Evolutionary conservation across 2,888 invertebrate genomes (phyloP).

Genomic region (Erebia aethiops): DNA sequence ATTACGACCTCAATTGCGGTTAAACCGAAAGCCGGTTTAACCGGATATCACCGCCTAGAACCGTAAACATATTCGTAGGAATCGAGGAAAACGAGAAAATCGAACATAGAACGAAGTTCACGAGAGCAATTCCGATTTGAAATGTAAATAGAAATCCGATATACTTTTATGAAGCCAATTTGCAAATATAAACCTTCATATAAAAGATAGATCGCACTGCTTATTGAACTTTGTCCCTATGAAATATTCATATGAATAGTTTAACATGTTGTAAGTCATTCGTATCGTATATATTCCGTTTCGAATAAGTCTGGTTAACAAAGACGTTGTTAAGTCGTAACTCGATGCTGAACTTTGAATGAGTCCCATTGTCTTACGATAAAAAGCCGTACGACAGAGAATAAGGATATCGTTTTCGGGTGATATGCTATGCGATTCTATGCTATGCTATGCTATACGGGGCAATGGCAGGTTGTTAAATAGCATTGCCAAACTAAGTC

Average conservation of each 20-base stretch:
- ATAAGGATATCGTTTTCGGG: too few relatives aligned
- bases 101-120: too few relatives aligned
- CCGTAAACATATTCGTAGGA: conserved; percentile 3
- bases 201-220: conserved; percentile 6
- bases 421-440: too few relatives aligned
- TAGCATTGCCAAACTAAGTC: too few relatives aligned
- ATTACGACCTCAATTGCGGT: neutral
- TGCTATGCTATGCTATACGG: too few relatives aligned
- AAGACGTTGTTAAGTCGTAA: too few relatives aligned
- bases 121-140: conserved; percentile 12
- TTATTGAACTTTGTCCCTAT: conserved; percentile 13
- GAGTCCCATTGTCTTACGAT: too few relatives aligned
- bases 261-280: neutral
- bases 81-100: neutral
- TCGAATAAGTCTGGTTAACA: neutral
- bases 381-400: too few relatives aligned
- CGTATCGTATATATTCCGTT: neutral
- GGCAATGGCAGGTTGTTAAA: too few relatives aligned
- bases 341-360: too few relatives aligned
- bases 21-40: neutral
- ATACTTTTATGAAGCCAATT: conserved; percentile 20
- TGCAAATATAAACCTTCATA: conserved; percentile 10
- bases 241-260: conserved; percentile 16
- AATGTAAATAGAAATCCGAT: conserved; percentile 19
- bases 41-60: neutral